Evolutionary conservation across 1,140 invertebrate species (phyloP).

Genomic region (Maconellicoccus hirsutus): DNA sequence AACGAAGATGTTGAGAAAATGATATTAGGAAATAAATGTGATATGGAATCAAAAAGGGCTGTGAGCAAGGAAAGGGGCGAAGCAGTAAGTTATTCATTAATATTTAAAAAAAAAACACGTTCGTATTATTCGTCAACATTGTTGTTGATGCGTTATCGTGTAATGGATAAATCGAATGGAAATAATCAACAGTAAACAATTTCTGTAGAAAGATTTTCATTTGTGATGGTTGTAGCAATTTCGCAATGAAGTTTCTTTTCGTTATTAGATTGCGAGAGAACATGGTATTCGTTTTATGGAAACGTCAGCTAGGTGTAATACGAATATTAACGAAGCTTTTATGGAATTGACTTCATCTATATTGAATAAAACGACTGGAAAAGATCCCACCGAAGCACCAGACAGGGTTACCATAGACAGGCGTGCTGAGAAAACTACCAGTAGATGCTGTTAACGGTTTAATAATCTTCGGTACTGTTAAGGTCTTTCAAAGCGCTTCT

Average conservation of each 20-base stretch:
- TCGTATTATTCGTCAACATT: no score
- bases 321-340: constrained; percentile 96
- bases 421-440: constrained; percentile 27
- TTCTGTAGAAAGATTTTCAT: no score
- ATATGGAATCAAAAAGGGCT: constrained; percentile 94
- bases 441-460: constrained; percentile 29
- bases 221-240: no score
- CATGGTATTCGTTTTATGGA: constrained; percentile 97
- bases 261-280: constrained; percentile 82
- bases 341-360: constrained; percentile 94
- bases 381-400: constrained; percentile 50
- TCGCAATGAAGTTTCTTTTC: no score
- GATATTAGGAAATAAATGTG: constrained; percentile 99
- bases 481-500: constrained; percentile 23
- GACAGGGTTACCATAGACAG: constrained; percentile 45
- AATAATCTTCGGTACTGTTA: constrained; percentile 20
- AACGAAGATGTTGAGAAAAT: constrained; percentile 99
- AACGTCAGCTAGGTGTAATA: constrained; percentile 95
- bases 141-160: no score
- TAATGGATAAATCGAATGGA: no score
- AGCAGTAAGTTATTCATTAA: constrained; percentile 45
- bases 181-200: not conserved
- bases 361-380: constrained; percentile 66
- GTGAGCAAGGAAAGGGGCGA: constrained; percentile 82
- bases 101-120: no score